phyloP scores from a whole-genome alignment of 2,888 invertebrate species.

The Cetonia aurata region DNA sequence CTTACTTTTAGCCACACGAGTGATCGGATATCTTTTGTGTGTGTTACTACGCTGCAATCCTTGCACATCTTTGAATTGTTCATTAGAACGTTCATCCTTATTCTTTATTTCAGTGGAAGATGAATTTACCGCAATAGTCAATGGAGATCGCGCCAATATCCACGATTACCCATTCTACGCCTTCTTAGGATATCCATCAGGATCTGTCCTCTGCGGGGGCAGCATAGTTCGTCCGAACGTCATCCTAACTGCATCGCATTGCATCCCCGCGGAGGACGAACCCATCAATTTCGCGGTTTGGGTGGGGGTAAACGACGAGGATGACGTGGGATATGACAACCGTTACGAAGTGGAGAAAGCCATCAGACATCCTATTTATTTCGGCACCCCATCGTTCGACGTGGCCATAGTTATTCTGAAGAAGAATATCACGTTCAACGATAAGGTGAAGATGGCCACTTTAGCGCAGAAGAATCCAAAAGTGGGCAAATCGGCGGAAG shows the following conservation, averaged over 20 bases:
- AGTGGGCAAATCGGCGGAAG: neutral
- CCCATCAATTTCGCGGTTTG: slow-evolving; percentile 8
- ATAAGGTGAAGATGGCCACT: neutral
- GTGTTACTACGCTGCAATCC: too few species aligned
- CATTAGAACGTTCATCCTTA: too few species aligned
- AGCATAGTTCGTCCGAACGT: neutral
- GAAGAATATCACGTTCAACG: neutral
- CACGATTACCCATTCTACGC: neutral
- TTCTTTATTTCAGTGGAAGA: slow-evolving; percentile 1
- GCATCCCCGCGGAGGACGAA: neutral
- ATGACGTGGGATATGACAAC: neutral
- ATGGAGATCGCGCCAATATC: neutral
- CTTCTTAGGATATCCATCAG: neutral
- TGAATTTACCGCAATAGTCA: neutral
- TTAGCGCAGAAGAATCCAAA: neutral
- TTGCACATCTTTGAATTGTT: too few species aligned
- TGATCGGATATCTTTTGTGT: too few species aligned
- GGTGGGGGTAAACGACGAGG: neutral
- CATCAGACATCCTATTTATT: neutral
- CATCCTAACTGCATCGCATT: slow-evolving; percentile 15
- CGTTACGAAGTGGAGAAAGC: neutral
- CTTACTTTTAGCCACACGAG: too few species aligned
- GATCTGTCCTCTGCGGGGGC: neutral
- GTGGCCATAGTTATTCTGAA: slow-evolving; percentile 2
- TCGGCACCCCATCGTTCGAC: neutral